phyloP scores from a whole-genome alignment of 2,113 vertebrate genomes.

The Egretta garzetta region DNA sequence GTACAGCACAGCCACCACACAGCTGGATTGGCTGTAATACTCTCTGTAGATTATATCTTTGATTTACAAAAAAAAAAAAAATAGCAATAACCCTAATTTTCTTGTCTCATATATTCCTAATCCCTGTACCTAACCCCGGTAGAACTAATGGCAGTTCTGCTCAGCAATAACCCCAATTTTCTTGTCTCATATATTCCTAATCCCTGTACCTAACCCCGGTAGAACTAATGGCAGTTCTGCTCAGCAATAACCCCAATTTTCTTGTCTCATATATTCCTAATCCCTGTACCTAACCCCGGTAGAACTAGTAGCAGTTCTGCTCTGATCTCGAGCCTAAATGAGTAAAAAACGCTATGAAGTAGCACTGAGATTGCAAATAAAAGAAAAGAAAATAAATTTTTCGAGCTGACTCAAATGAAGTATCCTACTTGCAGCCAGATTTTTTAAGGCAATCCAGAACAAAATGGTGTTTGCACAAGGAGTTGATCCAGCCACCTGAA shows the following conservation, averaged over 20 bases:
- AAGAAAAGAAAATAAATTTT: neutral
- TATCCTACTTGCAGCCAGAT: neutral
- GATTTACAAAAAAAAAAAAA: neutral
- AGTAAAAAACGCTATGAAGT: neutral
- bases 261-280: neutral
- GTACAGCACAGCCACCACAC: no score
- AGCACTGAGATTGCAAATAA: neutral
- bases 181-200: neutral
- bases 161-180: neutral
- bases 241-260: neutral
- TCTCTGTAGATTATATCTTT: neutral
- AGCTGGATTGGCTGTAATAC: neutral
- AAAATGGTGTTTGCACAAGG: neutral
- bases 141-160: neutral
- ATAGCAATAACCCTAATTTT: neutral
- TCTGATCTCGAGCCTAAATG: neutral
- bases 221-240: neutral
- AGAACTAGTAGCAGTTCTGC: neutral
- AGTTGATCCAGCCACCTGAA: neutral
- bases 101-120: neutral
- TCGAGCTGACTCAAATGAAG: neutral
- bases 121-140: fast-evolving
- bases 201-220: fast-evolving
- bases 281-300: fast-evolving
- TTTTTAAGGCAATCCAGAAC: neutral